These are phyloP conservation scores for Selene dorsalis DNA, from an alignment of 2,797 vertebrate species.

Conservation along the genomic window DNA sequence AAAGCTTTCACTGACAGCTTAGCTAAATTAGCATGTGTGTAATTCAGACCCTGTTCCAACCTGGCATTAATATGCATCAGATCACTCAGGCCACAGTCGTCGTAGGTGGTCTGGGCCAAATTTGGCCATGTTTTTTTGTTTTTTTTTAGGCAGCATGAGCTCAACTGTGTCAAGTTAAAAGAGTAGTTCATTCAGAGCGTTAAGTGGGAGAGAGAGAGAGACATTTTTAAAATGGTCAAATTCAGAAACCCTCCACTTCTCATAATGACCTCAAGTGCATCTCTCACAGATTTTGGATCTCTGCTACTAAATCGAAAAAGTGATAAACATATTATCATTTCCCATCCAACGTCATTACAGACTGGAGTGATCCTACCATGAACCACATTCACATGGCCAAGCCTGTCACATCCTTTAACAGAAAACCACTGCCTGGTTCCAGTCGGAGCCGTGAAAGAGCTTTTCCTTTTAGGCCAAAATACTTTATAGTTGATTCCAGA, in stretches of 20 bases:
- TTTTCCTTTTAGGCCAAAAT: constrained; percentile 20
- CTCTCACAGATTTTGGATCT: not conserved
- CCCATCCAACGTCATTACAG: constrained; percentile 29
- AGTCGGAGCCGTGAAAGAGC: constrained; percentile 23
- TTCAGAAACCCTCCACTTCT: not conserved
- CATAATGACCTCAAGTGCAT: not conserved
- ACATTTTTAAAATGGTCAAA: not conserved
- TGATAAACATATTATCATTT: constrained; percentile 25
- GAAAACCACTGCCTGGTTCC: constrained; percentile 13
- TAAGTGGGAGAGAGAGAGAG: not conserved
- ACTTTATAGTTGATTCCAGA: constrained; percentile 28
- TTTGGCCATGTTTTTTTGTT: too few relatives aligned
- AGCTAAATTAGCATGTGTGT: not conserved
- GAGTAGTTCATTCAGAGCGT: not conserved
- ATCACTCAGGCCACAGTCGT: too few relatives aligned
- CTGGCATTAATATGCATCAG: too few relatives aligned
- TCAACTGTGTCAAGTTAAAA: too few relatives aligned
- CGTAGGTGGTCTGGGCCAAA: too few relatives aligned
- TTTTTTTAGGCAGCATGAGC: too few relatives aligned
- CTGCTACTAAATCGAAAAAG: constrained; percentile 6
- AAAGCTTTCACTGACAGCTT: not conserved
- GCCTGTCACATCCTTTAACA: constrained; percentile 26
- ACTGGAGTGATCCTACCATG: constrained; percentile 28
- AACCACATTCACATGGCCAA: constrained; percentile 30
- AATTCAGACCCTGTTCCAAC: not conserved